A percentile compares a stretch with the other conserved stretches of the same genome.
Conservation (phyloP, 2,888 invertebrate species). For the Julus scanicus region DNA sequence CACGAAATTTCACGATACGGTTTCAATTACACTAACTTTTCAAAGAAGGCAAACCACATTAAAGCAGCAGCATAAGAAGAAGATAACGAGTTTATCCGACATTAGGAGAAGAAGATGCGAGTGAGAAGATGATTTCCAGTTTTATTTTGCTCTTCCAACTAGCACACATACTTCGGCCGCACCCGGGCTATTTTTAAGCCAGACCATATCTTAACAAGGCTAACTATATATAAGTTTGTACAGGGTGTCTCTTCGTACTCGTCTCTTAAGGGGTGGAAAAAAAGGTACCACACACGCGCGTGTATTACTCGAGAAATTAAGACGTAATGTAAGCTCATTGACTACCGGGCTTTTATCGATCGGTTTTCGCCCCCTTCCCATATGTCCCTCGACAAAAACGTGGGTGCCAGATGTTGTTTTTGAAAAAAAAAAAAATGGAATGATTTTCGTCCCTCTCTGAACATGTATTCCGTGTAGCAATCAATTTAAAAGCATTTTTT, state of each 20-base stretch:
- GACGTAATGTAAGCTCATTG: constrained; percentile 16
- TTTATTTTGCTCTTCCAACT: constrained; percentile 48
- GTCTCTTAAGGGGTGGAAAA: too few relatives aligned
- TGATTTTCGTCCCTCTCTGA: not conserved
- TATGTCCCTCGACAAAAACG: not conserved
- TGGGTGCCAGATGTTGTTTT: constrained; percentile 36
- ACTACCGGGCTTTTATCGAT: constrained; percentile 4
- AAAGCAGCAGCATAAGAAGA: not conserved
- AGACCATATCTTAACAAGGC: constrained; percentile 50
- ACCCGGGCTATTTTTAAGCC: constrained; percentile 48
- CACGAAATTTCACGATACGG: constrained; percentile 13
- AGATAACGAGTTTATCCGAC: constrained; percentile 30
- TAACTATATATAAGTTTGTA: constrained; percentile 47
- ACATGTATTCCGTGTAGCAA: not conserved
- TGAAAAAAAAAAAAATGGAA: not conserved
- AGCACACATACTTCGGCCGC: constrained; percentile 51
- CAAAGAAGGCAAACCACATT: not conserved
- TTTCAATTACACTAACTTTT: constrained; percentile 17
- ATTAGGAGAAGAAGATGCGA: constrained; percentile 13
- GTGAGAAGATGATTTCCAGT: not conserved
- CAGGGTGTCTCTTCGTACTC: not conserved
- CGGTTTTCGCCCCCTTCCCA: not conserved
- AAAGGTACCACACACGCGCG: not conserved
- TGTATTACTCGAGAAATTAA: constrained; percentile 3
- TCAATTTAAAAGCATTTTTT: constrained; percentile 21